phyloP scores from a whole-genome alignment of 1,140 invertebrate genomes.

The Megathymus violae region DNA sequence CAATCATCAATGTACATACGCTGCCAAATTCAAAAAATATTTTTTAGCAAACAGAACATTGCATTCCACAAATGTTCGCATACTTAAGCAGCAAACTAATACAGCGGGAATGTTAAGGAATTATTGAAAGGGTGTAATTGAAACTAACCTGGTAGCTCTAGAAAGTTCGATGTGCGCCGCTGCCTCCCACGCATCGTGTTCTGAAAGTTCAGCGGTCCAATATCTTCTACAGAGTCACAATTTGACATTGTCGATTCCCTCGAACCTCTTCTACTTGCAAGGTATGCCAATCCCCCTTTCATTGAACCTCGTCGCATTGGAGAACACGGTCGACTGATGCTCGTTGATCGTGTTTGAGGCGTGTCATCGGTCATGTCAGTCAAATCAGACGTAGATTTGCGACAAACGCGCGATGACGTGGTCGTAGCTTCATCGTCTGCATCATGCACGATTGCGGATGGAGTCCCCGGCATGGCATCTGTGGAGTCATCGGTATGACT shows the following conservation, averaged over 20 bases:
- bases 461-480: constrained; percentile 67
- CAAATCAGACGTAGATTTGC: constrained; percentile 90
- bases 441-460: constrained; percentile 66
- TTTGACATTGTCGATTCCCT: constrained; percentile 86
- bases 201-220: constrained; percentile 91
- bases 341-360: constrained; percentile 85
- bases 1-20: no score
- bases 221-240: constrained; percentile 88
- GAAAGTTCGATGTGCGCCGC: constrained; percentile 92
- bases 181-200: constrained; percentile 89
- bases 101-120: constrained; percentile 12
- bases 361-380: constrained; percentile 87
- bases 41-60: constrained; percentile 4
- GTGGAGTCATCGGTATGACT: constrained; percentile 77
- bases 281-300: constrained; percentile 89
- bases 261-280: constrained; percentile 90
- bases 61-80: neutral
- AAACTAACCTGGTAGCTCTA: constrained; percentile 91
- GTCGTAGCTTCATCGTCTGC: constrained; percentile 72
- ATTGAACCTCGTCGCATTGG: constrained; percentile 85
- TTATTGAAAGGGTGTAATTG: neutral
- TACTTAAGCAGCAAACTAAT: constrained; percentile 1
- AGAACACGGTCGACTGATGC: constrained; percentile 85
- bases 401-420: constrained; percentile 77
- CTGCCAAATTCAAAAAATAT: neutral